Evolutionary conservation across 2,113 vertebrate genomes (phyloP).

Genomic region (Bothrops jararaca): DNA sequence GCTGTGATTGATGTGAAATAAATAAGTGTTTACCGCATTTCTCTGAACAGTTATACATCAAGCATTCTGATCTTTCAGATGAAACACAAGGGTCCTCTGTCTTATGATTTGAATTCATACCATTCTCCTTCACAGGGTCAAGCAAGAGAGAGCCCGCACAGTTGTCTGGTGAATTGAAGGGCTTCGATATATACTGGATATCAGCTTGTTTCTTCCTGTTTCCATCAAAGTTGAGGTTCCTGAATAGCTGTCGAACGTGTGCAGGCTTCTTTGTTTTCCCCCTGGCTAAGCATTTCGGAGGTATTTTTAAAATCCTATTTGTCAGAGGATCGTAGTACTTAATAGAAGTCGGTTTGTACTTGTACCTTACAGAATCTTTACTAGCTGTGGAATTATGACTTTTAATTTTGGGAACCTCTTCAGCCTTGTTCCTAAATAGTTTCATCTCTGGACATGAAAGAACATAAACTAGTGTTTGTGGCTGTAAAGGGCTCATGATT

Average conservation of each 20-base stretch:
- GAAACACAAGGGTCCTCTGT: conserved; percentile 47
- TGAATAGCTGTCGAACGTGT: conserved; percentile 74
- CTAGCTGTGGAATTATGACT: conserved; percentile 63
- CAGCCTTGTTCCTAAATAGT: conserved; percentile 53
- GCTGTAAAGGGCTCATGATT: conserved; percentile 79
- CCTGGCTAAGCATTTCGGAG: conserved; percentile 62
- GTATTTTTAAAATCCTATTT: conserved; percentile 74
- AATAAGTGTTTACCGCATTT: conserved; percentile 54
- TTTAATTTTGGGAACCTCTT: conserved; percentile 55
- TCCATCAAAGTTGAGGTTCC: conserved; percentile 74
- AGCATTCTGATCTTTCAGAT: conserved; percentile 49
- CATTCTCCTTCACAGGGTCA: conserved; percentile 49
- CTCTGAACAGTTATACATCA: conserved; percentile 38
- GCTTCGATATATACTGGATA: conserved; percentile 53
- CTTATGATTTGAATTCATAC: conserved; percentile 48
- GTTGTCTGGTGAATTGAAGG: conserved; percentile 54
- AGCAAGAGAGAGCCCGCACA: conserved; percentile 47
- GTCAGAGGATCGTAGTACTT: conserved; percentile 78
- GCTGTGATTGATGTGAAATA: conserved; percentile 43
- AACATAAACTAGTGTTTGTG: conserved; percentile 80
- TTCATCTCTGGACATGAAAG: conserved; percentile 77
- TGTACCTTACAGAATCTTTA: conserved; percentile 71
- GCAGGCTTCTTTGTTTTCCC: conserved; percentile 59
- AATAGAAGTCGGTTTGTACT: conserved; percentile 78
- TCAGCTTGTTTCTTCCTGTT: conserved; percentile 63